These are phyloP conservation scores for Trichacis sp. DNA, from an alignment of 2,888 invertebrate genomes.

Conservation along the genomic window DNA sequence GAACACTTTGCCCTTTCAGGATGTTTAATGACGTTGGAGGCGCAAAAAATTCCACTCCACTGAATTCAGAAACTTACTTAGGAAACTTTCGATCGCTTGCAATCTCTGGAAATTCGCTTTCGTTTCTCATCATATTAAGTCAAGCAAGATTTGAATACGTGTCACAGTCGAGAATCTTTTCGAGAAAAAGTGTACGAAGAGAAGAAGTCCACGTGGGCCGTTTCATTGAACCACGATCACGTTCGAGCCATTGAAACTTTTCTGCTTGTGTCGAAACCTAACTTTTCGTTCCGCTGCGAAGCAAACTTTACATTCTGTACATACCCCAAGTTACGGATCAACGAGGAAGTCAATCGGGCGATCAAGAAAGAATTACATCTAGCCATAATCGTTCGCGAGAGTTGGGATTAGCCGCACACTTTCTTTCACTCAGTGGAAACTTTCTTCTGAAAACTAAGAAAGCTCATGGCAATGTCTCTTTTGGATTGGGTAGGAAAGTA, in stretches of 20 bases:
- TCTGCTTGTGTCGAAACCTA: constrained; percentile 1
- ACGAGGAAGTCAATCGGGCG: neutral
- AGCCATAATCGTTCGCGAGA: neutral
- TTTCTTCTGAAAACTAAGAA: too few relatives aligned
- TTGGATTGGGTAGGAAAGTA: too few relatives aligned
- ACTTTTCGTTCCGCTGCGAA: constrained; percentile 13
- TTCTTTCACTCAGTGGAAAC: neutral
- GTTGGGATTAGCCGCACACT: neutral
- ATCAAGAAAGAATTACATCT: neutral
- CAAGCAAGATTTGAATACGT: neutral
- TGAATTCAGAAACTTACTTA: too few relatives aligned
- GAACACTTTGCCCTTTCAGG: neutral
- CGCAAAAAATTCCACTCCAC: too few relatives aligned
- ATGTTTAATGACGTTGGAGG: constrained; percentile 1
- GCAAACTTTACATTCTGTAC: neutral
- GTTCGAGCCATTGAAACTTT: constrained; percentile 5
- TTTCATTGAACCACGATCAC: constrained; percentile 4
- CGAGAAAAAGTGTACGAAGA: too few relatives aligned
- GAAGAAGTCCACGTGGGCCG: too few relatives aligned
- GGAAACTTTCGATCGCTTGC: too few relatives aligned
- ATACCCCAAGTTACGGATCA: neutral
- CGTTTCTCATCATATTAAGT: too few relatives aligned
- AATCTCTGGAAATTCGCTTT: too few relatives aligned
- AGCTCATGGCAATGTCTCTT: too few relatives aligned
- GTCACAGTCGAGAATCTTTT: too few relatives aligned